These are phyloP conservation scores for Idris sp. DNA, from an alignment of 1,140 invertebrate genomes.

Conservation along the genomic window DNA sequence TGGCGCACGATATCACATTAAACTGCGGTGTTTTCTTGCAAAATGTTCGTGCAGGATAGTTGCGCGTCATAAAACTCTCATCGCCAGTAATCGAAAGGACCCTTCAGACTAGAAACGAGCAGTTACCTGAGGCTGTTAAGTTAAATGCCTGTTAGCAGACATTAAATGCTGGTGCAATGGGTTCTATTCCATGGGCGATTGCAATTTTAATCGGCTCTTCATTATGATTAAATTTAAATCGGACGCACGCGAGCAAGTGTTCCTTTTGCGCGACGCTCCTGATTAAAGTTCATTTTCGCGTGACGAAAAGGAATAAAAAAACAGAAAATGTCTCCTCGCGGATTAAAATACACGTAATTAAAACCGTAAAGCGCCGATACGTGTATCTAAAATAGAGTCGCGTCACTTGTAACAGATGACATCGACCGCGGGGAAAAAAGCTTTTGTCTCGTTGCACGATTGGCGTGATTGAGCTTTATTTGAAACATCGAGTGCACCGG, in stretches of 20 bases:
- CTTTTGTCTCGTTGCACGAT: conserved; percentile 68
- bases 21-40: conserved; percentile 20
- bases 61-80: conserved; percentile 72
- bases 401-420: conserved; percentile 68
- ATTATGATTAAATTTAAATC: conserved; percentile 78
- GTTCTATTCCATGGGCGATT: conserved; percentile 75
- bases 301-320: conserved; percentile 68
- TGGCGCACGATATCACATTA: conserved; percentile 28
- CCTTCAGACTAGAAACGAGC: conserved; percentile 77
- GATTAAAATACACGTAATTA: conserved; percentile 75
- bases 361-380: conserved; percentile 73
- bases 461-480: conserved; percentile 74
- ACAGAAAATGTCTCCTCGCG: conserved; percentile 70
- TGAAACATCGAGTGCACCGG: conserved; percentile 67
- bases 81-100: conserved; percentile 75
- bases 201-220: conserved; percentile 77
- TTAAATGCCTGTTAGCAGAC: conserved; percentile 78
- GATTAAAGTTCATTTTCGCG: conserved; percentile 71
- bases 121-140: conserved; percentile 77
- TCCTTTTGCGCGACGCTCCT: conserved; percentile 50
- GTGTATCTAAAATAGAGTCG: conserved; percentile 72
- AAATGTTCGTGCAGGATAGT: conserved; percentile 49
- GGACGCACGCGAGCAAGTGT: conserved; percentile 60
- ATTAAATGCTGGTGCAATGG: conserved; percentile 74
- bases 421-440: conserved; percentile 67